Conservation (phyloP, 2,888 invertebrate species). For the Lepidochrysops patricia region DNA sequence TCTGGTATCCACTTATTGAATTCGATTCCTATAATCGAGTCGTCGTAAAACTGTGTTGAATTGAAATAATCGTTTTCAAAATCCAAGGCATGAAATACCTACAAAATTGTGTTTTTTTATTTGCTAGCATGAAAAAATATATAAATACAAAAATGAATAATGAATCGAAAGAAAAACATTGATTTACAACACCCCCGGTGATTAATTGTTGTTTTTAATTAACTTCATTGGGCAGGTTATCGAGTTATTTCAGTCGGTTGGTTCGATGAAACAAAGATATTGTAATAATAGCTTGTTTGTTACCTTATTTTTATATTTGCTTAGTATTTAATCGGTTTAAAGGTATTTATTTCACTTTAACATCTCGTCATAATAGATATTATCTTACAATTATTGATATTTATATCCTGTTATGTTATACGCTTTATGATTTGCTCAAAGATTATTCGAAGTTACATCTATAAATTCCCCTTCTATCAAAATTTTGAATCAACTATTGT, state of each 20-base stretch:
- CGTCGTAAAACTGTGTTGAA: too few relatives aligned
- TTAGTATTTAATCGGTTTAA: neutral
- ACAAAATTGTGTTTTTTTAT: neutral
- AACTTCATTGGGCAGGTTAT: conserved; percentile 8
- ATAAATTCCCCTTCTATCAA: too few relatives aligned
- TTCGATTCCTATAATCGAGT: too few relatives aligned
- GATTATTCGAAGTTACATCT: too few relatives aligned
- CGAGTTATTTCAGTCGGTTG: neutral
- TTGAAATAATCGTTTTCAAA: too few relatives aligned
- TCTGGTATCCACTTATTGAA: too few relatives aligned
- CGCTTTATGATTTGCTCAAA: too few relatives aligned
- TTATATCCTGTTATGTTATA: too few relatives aligned
- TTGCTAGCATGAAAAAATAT: neutral
- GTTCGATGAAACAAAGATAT: neutral
- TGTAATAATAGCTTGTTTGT: neutral
- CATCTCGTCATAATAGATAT: too few relatives aligned
- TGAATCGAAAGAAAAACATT: conserved; percentile 4
- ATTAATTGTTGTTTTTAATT: conserved; percentile 10
- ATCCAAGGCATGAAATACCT: conserved; percentile 9
- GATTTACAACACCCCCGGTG: neutral
- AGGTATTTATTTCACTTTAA: too few relatives aligned
- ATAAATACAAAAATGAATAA: neutral
- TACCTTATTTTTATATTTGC: neutral
- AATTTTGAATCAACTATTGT: too few relatives aligned
- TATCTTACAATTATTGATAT: too few relatives aligned